These are phyloP conservation scores for Bufo bufo DNA, from an alignment of 2,113 vertebrate genomes.

Conservation along the genomic window DNA sequence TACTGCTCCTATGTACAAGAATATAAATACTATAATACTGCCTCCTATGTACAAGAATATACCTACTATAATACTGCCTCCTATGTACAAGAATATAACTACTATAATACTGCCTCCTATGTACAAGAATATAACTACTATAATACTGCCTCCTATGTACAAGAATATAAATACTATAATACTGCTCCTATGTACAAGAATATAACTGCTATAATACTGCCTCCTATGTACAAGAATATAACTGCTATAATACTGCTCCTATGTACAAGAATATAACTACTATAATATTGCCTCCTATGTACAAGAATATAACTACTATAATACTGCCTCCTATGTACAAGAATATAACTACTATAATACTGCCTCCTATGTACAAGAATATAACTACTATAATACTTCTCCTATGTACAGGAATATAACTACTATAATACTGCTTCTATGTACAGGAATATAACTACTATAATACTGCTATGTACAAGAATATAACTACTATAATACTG, in stretches of 20 bases:
- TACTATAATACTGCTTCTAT: neutral
- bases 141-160: neutral
- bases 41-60: too few species aligned
- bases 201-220: constrained; percentile 1
- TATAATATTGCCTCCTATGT: neutral
- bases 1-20: neutral
- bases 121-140: neutral
- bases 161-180: constrained; percentile 2
- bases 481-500: too few species aligned
- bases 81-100: neutral
- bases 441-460: neutral
- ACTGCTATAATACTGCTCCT: neutral
- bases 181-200: neutral
- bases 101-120: neutral
- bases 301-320: too few species aligned
- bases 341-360: too few species aligned
- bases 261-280: neutral
- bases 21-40: neutral
- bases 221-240: neutral
- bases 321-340: neutral
- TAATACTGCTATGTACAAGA: neutral
- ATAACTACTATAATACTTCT: too few species aligned
- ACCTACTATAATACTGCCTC: neutral
- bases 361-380: too few species aligned
- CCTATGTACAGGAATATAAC: too few species aligned